Percentiles rank a stretch among this genome's conserved stretches.
These are phyloP conservation scores for Dryoscopus gambensis DNA, from an alignment of 2,113 vertebrate genomes.

Conservation along the genomic window DNA sequence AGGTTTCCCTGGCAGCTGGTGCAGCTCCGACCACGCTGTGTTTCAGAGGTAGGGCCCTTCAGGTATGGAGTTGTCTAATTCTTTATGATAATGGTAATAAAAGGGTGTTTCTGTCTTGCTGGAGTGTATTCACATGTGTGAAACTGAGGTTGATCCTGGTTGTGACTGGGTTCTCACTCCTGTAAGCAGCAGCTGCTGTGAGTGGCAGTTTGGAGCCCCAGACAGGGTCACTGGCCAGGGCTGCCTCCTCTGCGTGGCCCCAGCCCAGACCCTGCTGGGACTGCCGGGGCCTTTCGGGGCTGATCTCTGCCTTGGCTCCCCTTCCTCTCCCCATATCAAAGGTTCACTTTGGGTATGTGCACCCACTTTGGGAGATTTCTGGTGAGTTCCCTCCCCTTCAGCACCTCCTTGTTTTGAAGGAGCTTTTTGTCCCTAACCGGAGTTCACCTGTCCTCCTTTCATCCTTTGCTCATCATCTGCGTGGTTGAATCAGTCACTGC, in stretches of 20 bases:
- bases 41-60: neutral
- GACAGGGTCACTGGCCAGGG: neutral
- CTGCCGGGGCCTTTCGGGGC: neutral
- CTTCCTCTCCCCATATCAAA: fast-evolving
- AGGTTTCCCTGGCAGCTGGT: neutral
- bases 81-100: neutral
- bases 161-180: neutral
- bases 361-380: neutral
- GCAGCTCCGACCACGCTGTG: neutral
- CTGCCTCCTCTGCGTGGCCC: neutral
- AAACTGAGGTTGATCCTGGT: neutral
- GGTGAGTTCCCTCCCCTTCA: neutral
- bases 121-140: fast-evolving
- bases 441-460: neutral
- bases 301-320: neutral
- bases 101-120: neutral
- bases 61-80: neutral
- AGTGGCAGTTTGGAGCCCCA: neutral
- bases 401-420: neutral
- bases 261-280: neutral
- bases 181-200: neutral
- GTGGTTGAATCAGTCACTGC: fast-evolving
- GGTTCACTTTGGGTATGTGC: neutral
- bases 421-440: neutral
- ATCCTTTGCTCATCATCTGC: neutral